phyloP scores from a whole-genome alignment of 2,797 vertebrate species.

The Picus viridis region DNA sequence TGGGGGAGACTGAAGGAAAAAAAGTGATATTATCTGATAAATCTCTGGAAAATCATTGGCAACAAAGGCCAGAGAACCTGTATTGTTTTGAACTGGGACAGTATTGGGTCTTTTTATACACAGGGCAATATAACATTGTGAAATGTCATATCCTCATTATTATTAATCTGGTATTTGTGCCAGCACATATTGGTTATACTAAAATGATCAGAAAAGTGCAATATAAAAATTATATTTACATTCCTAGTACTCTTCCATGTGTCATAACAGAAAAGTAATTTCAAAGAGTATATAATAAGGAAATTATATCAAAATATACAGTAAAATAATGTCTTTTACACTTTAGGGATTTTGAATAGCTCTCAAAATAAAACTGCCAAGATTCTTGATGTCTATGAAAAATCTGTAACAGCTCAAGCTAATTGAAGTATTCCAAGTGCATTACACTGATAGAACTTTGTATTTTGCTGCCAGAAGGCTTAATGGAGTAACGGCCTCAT shows the following conservation, averaged over 20 bases:
- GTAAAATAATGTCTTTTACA: constrained; percentile 34
- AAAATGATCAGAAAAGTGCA: constrained; percentile 3
- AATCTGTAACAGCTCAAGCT: background rate
- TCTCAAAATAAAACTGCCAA: constrained; percentile 26
- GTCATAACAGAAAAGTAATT: constrained; percentile 31
- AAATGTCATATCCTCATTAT: background rate
- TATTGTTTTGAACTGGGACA: background rate
- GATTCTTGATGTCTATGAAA: background rate
- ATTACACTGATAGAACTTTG: background rate
- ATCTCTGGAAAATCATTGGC: background rate
- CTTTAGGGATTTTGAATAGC: background rate
- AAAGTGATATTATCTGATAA: background rate
- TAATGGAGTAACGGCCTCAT: background rate
- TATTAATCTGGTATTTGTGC: background rate
- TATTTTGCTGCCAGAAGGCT: background rate
- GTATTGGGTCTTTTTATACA: background rate
- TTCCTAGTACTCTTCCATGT: constrained; percentile 25
- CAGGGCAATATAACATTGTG: background rate
- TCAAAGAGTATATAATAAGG: background rate
- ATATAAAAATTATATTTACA: constrained; percentile 8
- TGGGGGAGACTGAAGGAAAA: background rate
- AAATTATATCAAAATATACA: background rate
- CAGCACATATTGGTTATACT: background rate
- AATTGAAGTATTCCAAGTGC: background rate
- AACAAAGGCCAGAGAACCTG: background rate